Evolutionary conservation across 2,113 vertebrate genomes (phyloP).

Genomic region (Chlamydotis undulata): DNA sequence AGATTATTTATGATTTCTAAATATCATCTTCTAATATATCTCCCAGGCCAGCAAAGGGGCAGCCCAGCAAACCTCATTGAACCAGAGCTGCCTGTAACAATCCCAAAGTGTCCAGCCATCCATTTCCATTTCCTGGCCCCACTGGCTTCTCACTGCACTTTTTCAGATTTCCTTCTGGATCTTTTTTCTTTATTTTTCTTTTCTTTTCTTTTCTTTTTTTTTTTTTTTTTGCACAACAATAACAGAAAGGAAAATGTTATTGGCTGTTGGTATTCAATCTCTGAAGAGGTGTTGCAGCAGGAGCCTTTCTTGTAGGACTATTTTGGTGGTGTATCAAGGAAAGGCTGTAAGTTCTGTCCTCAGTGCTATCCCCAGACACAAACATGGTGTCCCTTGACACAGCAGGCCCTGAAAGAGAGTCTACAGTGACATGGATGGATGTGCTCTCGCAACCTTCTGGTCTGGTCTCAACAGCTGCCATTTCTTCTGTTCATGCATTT

Average conservation of each 20-base stretch:
- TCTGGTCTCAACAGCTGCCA: neutral
- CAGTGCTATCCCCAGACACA: accelerated
- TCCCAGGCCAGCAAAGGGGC: constrained; percentile 16
- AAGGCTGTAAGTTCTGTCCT: neutral
- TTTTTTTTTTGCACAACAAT: neutral
- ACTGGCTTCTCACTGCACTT: neutral
- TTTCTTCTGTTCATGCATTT: neutral
- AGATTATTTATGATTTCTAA: constrained; percentile 60
- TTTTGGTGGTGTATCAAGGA: neutral
- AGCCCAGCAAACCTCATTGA: constrained; percentile 43
- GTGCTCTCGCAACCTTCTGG: neutral
- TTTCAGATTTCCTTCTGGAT: neutral
- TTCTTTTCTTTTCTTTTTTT: neutral
- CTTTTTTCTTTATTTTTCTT: neutral
- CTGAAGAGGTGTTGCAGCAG: neutral
- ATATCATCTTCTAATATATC: constrained; percentile 27
- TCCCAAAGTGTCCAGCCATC: neutral
- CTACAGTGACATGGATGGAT: neutral
- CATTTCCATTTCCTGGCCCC: constrained; percentile 3
- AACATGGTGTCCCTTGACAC: neutral
- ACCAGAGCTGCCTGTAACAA: constrained; percentile 12
- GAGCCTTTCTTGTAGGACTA: neutral
- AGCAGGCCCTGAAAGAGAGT: neutral
- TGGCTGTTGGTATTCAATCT: neutral
- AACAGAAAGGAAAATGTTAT: neutral